Conservation (phyloP, 2,113 vertebrate genomes). For the Miniopterus natalensis region DNA sequence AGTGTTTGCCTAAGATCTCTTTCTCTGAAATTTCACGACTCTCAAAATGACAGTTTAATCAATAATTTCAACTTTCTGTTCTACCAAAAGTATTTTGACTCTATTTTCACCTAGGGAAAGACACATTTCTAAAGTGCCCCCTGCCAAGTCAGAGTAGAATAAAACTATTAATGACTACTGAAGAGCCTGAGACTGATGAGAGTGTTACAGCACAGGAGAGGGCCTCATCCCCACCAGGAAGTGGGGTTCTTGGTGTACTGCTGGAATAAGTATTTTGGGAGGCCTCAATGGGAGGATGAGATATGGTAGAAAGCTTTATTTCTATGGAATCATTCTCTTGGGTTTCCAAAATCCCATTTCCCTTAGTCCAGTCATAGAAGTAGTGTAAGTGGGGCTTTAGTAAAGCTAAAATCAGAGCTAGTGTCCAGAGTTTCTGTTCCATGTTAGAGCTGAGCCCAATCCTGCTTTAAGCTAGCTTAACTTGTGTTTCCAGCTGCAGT, state of each 20-base stretch:
- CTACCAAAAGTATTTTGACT: background rate
- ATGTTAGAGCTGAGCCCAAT: background rate
- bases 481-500: background rate
- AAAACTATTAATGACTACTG: background rate
- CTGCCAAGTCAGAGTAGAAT: background rate
- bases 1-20: background rate
- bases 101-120: background rate
- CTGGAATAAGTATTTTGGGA: background rate
- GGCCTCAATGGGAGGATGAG: background rate
- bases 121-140: background rate
- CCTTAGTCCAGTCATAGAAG: background rate
- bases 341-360: background rate
- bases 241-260: background rate
- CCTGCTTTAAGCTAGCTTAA: background rate
- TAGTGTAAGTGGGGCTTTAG: background rate
- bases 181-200: background rate
- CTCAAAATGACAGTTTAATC: slow-evolving; percentile 20
- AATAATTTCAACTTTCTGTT: background rate
- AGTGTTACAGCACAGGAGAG: background rate
- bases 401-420: background rate
- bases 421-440: background rate
- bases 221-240: background rate
- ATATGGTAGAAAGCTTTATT: background rate
- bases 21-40: background rate
- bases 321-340: background rate